Evolutionary conservation across 2,797 vertebrate species (phyloP), one percentile per base, ranked within the genome.

Genomic region (Taeniopygia guttata): DNA sequence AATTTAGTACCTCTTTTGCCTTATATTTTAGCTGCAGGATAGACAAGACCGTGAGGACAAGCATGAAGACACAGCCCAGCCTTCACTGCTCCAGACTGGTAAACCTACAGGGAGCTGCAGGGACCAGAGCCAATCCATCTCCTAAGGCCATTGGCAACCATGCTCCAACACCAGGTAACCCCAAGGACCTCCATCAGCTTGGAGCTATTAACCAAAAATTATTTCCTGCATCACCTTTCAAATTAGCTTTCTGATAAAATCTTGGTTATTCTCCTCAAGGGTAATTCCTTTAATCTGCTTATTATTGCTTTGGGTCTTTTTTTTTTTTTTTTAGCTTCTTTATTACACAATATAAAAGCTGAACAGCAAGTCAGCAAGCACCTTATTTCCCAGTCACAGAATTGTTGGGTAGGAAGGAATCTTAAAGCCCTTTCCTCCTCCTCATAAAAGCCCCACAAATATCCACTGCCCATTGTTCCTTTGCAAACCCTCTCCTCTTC

Each of bases 211-310:
- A 87, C 62, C 78, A 84, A 91, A 84, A 92, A 93, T 95, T 66
- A 96, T 85, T 87, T 80, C 94, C 92, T 51, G 45, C 29, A 75
- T 81, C 64, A 93, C 77, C 80, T 92, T 91, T 84, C 66, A 95
- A 82, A 94, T 79, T 93, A 96, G 84, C 69, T 96, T 95, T 94
- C 90, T 96, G 90, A 94, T 63, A 62, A 94, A 89, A 79, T 67
- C 79, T 84, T 56, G 1, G 10, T 22, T 27, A 64, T 40, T 94
- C 97, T 91, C 26, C 63, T 68, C 91, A 95, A 94, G 68, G 85
- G 51, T 32, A 36, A 90, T 93, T 96, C 55, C 62, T 96, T 96
- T 95, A 92, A 93, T 95, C 81, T 95, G 62, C 48, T 91, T 74
- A 80, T 74, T 96, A 84, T 38, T 69, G n/a, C 36, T 93, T 45